A percentile compares a stretch with the other conserved stretches of the same genome.
phyloP scores from a whole-genome alignment of 1,140 invertebrate genomes.

The Papilio xuthus region DNA sequence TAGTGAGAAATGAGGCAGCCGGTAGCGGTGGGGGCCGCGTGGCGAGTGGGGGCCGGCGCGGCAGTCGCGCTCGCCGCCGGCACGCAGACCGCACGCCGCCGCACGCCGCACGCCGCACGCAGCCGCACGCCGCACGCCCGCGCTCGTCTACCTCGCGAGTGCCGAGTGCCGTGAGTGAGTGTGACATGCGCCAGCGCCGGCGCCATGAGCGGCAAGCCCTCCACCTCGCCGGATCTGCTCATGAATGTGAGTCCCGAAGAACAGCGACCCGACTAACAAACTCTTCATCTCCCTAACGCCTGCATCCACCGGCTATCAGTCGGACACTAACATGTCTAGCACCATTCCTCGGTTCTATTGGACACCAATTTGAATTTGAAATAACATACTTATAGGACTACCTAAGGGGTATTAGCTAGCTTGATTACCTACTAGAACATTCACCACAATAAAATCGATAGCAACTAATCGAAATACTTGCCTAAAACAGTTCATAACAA shows the following conservation, averaged over 20 bases:
- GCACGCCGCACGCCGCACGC: constrained; percentile 65
- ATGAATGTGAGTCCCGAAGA: constrained; percentile 80
- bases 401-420: too few species aligned
- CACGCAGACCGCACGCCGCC: constrained; percentile 72
- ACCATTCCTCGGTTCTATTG: background rate
- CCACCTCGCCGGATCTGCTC: constrained; percentile 80
- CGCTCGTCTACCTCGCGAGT: constrained; percentile 69
- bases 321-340: background rate
- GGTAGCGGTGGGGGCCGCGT: constrained; percentile 78
- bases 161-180: constrained; percentile 74
- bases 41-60: constrained; percentile 65
- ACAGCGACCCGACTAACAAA: constrained; percentile 39
- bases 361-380: background rate
- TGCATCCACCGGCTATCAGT: background rate
- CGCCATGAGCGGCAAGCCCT: constrained; percentile 80
- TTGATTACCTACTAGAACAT: too few species aligned
- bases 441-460: too few species aligned
- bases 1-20: constrained; percentile 81
- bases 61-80: constrained; percentile 72
- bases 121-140: constrained; percentile 55
- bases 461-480: too few species aligned
- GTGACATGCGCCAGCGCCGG: constrained; percentile 69
- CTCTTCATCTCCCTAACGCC: background rate
- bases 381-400: too few species aligned
- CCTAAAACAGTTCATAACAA: too few species aligned